These are phyloP conservation scores for Rhabdophis nuchalis DNA, from an alignment of 2,797 vertebrate species.

Conservation along the genomic window DNA sequence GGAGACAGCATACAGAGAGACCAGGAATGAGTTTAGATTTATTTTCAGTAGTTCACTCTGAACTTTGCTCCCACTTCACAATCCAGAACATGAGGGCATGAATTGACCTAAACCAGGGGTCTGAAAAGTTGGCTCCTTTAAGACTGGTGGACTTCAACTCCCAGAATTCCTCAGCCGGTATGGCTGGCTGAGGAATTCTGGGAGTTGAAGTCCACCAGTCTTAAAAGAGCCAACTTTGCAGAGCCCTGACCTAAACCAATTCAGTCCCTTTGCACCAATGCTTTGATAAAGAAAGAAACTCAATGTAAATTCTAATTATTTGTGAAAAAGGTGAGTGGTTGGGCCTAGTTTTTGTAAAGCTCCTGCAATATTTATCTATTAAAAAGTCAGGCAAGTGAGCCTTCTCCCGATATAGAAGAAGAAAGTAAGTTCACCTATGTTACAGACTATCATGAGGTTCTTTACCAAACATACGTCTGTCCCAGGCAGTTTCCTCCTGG, in stretches of 20 bases:
- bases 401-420: neutral
- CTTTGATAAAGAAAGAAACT: neutral
- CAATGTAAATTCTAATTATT: neutral
- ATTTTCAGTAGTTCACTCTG: neutral
- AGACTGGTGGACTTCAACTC: too few species aligned
- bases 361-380: neutral
- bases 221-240: too few species aligned
- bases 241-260: neutral
- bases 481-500: neutral
- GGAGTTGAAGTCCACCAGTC: neutral
- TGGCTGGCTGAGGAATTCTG: too few species aligned
- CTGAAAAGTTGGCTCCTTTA: too few species aligned
- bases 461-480: neutral
- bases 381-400: neutral
- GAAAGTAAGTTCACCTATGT: neutral
- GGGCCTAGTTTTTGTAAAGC: constrained; percentile 7
- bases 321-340: neutral
- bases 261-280: neutral
- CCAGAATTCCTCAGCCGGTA: too few species aligned
- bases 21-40: neutral
- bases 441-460: neutral
- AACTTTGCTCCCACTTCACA: neutral
- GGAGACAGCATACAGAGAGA: neutral
- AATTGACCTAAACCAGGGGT: neutral
- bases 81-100: neutral